Evolutionary conservation across 1,140 invertebrate species (phyloP).

Genomic region (Bacillus rossius): DNA sequence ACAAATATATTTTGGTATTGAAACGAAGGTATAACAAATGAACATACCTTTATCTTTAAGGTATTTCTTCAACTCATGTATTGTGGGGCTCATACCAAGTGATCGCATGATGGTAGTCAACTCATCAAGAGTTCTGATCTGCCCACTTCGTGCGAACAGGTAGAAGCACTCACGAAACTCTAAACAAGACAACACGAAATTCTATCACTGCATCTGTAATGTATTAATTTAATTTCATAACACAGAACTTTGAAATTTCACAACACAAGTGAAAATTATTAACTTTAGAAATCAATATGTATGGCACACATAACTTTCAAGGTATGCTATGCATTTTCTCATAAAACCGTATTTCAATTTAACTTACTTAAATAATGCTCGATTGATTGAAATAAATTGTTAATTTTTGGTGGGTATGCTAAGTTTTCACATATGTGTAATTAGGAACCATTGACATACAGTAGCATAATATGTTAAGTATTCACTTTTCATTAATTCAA

Average conservation of each 20-base stretch:
- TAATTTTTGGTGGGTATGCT: too few species aligned
- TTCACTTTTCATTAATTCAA: too few species aligned
- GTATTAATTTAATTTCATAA: too few species aligned
- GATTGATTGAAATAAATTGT: too few species aligned
- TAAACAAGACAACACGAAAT: slow-evolving; percentile 52
- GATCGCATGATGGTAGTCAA: slow-evolving; percentile 92
- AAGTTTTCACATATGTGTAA: too few species aligned
- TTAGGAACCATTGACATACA: too few species aligned
- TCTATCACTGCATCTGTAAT: too few species aligned
- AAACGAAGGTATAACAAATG: slow-evolving; percentile 10
- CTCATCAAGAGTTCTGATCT: slow-evolving; percentile 84
- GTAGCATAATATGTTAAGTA: too few species aligned
- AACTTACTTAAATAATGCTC: too few species aligned
- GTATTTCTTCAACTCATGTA: slow-evolving; percentile 81
- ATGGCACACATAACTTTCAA: not conserved
- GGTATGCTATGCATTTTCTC: too few species aligned
- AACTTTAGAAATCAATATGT: not conserved
- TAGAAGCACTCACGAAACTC: slow-evolving; percentile 95
- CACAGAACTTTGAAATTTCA: too few species aligned
- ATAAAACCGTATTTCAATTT: too few species aligned
- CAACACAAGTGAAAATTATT: slow-evolving; percentile 13
- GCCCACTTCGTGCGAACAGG: slow-evolving; percentile 80
- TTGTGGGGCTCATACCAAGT: slow-evolving; percentile 87
- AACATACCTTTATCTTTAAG: slow-evolving; percentile 70
- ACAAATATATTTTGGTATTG: not conserved